Evolutionary conservation across 2,797 vertebrate genomes (phyloP).

Genomic region (Danio albolineatus): DNA sequence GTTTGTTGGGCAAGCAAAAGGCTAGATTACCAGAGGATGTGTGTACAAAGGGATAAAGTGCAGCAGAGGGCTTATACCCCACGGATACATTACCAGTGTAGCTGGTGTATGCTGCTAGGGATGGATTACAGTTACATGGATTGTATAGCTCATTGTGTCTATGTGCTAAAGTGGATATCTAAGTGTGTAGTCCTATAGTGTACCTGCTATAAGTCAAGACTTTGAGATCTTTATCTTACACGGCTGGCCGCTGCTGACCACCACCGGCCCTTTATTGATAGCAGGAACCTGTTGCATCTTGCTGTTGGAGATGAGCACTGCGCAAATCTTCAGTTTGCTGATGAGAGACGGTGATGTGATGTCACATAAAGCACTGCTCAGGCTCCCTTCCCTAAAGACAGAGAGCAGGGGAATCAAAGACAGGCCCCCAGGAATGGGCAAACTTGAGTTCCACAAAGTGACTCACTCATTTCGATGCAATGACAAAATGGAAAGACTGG

Average conservation of each 20-base stretch:
- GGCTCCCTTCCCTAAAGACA: constrained; percentile 37
- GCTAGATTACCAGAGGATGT: constrained; percentile 55
- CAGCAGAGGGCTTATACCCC: constrained; percentile 52
- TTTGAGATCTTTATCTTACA: constrained; percentile 21
- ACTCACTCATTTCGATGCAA: constrained; percentile 53
- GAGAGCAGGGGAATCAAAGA: constrained; percentile 19
- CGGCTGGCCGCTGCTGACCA: constrained; percentile 25
- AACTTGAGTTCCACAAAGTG: constrained; percentile 44
- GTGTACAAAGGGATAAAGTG: constrained; percentile 53
- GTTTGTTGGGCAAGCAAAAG: constrained; percentile 39
- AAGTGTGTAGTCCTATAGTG: constrained; percentile 38
- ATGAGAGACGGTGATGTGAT: constrained; percentile 34
- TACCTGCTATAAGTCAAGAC: constrained; percentile 32
- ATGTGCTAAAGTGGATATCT: constrained; percentile 51
- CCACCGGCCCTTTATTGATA: constrained; percentile 3
- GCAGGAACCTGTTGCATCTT: constrained; percentile 43
- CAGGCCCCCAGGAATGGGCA: constrained; percentile 42
- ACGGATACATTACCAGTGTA: constrained; percentile 59
- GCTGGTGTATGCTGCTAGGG: constrained; percentile 54
- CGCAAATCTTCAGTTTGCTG: constrained; percentile 40
- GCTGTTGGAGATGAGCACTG: constrained; percentile 37
- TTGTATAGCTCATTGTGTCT: constrained; percentile 48
- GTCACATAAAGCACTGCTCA: constrained; percentile 39
- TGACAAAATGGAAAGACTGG: constrained; percentile 51
- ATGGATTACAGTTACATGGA: constrained; percentile 56